These are phyloP conservation scores for Heliconius ethilla DNA, from an alignment of 2,888 invertebrate genomes.

Conservation along the genomic window DNA sequence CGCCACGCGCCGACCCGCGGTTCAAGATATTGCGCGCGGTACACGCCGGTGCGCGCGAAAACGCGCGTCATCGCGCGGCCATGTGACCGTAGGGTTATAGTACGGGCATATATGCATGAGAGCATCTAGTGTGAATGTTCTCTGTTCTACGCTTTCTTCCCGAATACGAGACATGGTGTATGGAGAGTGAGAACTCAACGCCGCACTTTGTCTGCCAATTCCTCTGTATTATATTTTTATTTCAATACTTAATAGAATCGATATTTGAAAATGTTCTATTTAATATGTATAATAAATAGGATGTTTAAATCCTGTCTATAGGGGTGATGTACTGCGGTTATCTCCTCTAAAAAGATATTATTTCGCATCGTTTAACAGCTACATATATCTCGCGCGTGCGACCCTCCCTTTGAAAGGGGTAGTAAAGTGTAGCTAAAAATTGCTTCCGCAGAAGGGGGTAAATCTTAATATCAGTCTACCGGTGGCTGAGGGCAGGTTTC, in stretches of 20 bases:
- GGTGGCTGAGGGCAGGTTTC: constrained; percentile 26
- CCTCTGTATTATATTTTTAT: too few species aligned
- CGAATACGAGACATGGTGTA: not conserved
- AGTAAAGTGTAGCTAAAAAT: constrained; percentile 56
- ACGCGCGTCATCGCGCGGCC: too few species aligned
- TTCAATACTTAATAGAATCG: too few species aligned
- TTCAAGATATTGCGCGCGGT: too few species aligned
- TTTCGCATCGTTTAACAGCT: constrained; percentile 4
- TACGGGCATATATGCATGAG: not conserved
- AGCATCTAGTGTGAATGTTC: not conserved
- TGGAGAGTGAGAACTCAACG: not conserved
- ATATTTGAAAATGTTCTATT: too few species aligned
- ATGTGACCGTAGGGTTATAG: too few species aligned
- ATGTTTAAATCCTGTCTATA: constrained; percentile 38
- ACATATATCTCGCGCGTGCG: not conserved
- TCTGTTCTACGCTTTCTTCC: not conserved
- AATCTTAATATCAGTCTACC: constrained; percentile 60
- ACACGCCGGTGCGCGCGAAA: too few species aligned
- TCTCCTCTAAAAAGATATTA: constrained; percentile 10
- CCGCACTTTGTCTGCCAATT: not conserved
- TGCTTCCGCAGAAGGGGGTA: constrained; percentile 54
- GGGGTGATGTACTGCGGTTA: constrained; percentile 38
- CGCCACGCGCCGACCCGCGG: too few species aligned
- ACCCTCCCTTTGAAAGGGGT: constrained; percentile 15
- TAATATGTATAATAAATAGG: constrained; percentile 42